A percentile compares a stretch with the other conserved stretches of the same genome.
Conservation (phyloP, 2,888 invertebrate species). For the Drosophila merina region DNA sequence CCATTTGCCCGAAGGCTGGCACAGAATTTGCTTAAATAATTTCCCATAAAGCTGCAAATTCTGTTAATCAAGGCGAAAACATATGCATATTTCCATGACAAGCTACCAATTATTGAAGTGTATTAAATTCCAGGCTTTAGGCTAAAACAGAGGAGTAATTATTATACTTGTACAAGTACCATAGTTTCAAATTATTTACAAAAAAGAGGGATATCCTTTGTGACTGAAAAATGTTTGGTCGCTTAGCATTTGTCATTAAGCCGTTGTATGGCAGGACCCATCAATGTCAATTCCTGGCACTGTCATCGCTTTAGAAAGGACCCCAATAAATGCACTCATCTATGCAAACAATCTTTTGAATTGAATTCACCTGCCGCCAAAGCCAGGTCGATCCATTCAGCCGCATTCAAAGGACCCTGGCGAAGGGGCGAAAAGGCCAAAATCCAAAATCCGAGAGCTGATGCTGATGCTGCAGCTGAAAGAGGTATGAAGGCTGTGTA, state of each 20-base stretch:
- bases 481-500: slow-evolving; percentile 13
- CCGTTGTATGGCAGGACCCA: slow-evolving; percentile 5
- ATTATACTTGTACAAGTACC: neutral
- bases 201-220: too few relatives aligned
- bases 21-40: slow-evolving; percentile 33
- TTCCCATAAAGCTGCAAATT: neutral
- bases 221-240: neutral
- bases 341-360: slow-evolving; percentile 39
- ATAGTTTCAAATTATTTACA: too few relatives aligned
- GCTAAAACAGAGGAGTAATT: neutral
- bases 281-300: slow-evolving; percentile 26
- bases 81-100: neutral
- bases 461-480: neutral
- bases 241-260: slow-evolving; percentile 25
- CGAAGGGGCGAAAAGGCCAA: slow-evolving; percentile 5
- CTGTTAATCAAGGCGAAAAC: neutral
- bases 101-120: slow-evolving; percentile 4
- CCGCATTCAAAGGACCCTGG: slow-evolving; percentile 23
- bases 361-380: slow-evolving; percentile 36
- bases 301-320: slow-evolving; percentile 14
- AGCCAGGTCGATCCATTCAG: slow-evolving; percentile 28
- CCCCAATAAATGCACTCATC: slow-evolving; percentile 40
- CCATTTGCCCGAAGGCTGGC: neutral
- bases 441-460: slow-evolving; percentile 1
- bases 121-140: neutral